phyloP scores from a whole-genome alignment of 1,140 invertebrate species.

The Plodia interpunctella region DNA sequence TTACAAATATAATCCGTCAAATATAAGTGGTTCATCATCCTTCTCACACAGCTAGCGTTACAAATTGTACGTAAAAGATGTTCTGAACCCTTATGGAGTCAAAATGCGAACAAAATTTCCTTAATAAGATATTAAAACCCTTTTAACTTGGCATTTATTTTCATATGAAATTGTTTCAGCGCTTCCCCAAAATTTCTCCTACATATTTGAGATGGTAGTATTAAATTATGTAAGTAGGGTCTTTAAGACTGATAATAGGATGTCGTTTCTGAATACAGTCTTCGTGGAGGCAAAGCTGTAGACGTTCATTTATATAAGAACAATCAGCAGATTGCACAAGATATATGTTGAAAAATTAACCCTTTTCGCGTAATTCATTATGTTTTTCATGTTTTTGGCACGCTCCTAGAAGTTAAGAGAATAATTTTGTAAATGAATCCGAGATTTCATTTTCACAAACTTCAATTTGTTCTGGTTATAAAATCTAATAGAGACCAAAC shows the following conservation, averaged over 20 bases:
- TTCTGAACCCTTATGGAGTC: background rate
- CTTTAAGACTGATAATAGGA: background rate
- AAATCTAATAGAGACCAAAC: too few species aligned
- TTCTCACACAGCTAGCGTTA: background rate
- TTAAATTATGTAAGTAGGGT: background rate
- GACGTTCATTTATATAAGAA: background rate
- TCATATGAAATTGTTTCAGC: background rate
- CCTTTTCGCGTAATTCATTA: too few species aligned
- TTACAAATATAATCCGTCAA: too few species aligned
- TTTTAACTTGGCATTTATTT: background rate
- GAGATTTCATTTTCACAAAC: too few species aligned
- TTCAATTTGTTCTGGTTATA: too few species aligned
- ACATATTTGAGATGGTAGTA: background rate
- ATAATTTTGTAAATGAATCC: too few species aligned
- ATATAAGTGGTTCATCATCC: background rate
- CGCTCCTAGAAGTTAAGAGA: too few species aligned
- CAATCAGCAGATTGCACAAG: background rate
- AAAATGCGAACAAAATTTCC: background rate
- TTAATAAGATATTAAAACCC: slow-evolving; percentile 1
- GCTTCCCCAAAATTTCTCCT: background rate
- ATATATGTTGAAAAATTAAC: too few species aligned
- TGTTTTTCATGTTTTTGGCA: too few species aligned
- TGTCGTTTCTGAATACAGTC: background rate
- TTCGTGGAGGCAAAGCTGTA: background rate
- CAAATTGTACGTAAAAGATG: background rate